Percentiles rank a stretch among this genome's conserved stretches.
Evolutionary conservation across 2,888 invertebrate genomes (phyloP).

Genomic region (Drosophila mimetica): DNA sequence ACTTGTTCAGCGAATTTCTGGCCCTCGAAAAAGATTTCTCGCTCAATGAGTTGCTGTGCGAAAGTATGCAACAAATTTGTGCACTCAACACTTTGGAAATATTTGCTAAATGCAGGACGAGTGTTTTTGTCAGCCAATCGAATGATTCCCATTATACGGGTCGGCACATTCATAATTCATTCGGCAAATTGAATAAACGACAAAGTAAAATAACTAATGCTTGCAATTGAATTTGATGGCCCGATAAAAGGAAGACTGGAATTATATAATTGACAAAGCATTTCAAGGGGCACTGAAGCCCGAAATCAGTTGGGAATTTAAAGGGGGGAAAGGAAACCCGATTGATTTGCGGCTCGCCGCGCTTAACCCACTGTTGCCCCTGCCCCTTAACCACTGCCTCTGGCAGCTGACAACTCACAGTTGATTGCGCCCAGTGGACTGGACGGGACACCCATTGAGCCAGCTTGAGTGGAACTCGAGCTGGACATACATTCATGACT

Average conservation of each 20-base stretch:
- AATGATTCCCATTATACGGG: constrained; percentile 17
- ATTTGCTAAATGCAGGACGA: constrained; percentile 4
- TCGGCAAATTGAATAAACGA: constrained; percentile 18
- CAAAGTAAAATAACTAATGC: constrained; percentile 37
- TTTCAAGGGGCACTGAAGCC: constrained; percentile 15
- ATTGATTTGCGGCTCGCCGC: constrained; percentile 54
- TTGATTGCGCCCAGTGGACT: constrained; percentile 59
- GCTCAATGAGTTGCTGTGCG: constrained; percentile 8
- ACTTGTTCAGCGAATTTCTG: constrained; percentile 16
- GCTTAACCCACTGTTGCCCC: constrained; percentile 12
- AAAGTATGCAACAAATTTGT: constrained; percentile 34
- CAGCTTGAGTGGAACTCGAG: constrained; percentile 18
- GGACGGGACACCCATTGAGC: constrained; percentile 37
- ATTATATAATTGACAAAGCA: constrained; percentile 49
- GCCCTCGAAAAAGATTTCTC: neutral
- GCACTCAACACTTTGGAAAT: constrained; percentile 18
- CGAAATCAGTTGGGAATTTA: constrained; percentile 34
- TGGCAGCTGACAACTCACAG: constrained; percentile 60
- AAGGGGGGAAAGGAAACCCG: constrained; percentile 24
- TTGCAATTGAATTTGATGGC: constrained; percentile 54
- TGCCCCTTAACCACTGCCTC: constrained; percentile 16
- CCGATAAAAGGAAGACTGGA: constrained; percentile 16
- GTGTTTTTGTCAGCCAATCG: constrained; percentile 14
- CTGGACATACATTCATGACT: constrained; percentile 43
- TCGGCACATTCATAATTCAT: constrained; percentile 25